Conservation (phyloP, 2,888 invertebrate genomes). For the Drosophila affinis region DNA sequence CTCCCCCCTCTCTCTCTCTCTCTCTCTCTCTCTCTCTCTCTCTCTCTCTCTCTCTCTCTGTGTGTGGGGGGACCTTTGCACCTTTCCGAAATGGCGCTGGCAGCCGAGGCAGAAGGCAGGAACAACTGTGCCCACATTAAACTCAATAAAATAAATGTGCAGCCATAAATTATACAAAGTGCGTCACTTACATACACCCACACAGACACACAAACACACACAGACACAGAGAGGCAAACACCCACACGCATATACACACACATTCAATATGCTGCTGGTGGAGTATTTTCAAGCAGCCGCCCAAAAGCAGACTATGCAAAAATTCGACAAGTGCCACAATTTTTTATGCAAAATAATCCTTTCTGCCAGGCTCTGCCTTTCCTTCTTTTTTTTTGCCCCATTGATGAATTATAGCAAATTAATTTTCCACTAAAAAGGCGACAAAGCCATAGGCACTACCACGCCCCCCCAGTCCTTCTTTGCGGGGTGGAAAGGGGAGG, state of each 20-base stretch:
- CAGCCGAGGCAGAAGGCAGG: constrained; percentile 6
- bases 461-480: neutral
- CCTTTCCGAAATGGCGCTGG: constrained; percentile 48
- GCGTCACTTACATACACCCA: constrained; percentile 60
- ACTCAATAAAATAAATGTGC: constrained; percentile 76
- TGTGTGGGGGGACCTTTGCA: constrained; percentile 37
- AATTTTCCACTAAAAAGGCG: constrained; percentile 77
- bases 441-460: constrained; percentile 57
- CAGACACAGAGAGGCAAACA: neutral
- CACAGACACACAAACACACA: neutral
- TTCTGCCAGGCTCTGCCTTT: constrained; percentile 16
- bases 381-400: constrained; percentile 39
- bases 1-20: neutral
- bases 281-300: constrained; percentile 13
- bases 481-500: neutral
- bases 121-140: constrained; percentile 70
- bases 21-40: neutral
- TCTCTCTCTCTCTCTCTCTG: neutral
- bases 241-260: no score
- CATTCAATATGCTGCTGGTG: no score
- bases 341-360: constrained; percentile 73
- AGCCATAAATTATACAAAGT: constrained; percentile 71
- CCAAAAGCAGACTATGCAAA: constrained; percentile 58
- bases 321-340: constrained; percentile 70
- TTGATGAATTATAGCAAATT: constrained; percentile 82